phyloP scores from a whole-genome alignment of 2,797 vertebrate genomes.

The Scyliorhinus canicula region DNA sequence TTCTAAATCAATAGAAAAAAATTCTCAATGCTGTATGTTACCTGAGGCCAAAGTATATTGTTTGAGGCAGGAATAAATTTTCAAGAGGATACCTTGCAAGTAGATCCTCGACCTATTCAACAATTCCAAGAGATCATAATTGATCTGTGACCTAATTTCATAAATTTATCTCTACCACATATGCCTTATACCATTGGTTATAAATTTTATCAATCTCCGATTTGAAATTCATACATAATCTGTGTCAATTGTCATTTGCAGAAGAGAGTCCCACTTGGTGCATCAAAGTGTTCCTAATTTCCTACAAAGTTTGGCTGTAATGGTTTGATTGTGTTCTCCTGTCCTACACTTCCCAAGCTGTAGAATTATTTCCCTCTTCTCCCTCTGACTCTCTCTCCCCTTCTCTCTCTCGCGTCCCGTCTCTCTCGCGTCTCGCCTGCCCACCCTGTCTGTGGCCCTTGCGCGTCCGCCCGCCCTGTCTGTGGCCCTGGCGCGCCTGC shows the following conservation, averaged over 20 bases:
- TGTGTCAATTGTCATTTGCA: neutral
- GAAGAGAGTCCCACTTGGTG: neutral
- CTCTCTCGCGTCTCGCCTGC: too few species aligned
- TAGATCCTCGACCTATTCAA: too few species aligned
- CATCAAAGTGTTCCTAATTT: neutral
- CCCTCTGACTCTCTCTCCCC: too few species aligned
- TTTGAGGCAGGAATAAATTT: neutral
- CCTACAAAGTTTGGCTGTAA: neutral
- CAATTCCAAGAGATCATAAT: neutral
- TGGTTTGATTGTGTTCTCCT: neutral
- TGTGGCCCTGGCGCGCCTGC: too few species aligned
- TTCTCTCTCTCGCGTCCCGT: too few species aligned
- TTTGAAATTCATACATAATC: neutral
- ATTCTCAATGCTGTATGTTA: neutral
- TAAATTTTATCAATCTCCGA: neutral
- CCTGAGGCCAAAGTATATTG: neutral
- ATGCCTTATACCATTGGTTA: neutral
- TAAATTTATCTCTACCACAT: neutral
- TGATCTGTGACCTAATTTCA: neutral
- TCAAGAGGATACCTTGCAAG: neutral
- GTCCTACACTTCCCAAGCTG: neutral
- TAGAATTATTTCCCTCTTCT: neutral
- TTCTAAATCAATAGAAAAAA: constrained; percentile 27
- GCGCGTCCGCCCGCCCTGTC: too few species aligned
- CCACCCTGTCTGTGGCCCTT: too few species aligned